Evolutionary conservation across 92 coral and sea anemone genomes (phyloP), one percentile per base, ranked within the genome.

Genomic region (Parazoanthus swiftii): DNA sequence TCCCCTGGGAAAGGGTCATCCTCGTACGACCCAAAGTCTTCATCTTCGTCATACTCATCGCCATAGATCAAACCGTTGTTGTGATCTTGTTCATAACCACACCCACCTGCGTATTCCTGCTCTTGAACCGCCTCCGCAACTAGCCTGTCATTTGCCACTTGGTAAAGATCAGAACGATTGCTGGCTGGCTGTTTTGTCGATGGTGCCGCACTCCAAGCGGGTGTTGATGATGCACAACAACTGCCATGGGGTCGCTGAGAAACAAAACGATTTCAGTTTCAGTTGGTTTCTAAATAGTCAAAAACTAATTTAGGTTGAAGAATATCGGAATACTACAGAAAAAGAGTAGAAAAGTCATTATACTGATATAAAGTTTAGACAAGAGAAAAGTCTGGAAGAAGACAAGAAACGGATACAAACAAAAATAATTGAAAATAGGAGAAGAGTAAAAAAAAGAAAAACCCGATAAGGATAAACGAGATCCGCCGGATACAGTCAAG

Each of bases 111-210:
- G 6, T 63, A 81, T n/a, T 80, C 87, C 66, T 85, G 74, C 48
- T 89, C 90, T 37, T 65, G 88, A 37, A 33, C 88, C 3, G 63
- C 54, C 5, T 51, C 81, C 10, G 81, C 77, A 39, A 58, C 74
- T 37, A 66, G 56, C n/a, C 63, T 43, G 29, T 81, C 94, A 68
- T 50, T 80, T 65, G 33, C 72, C 51, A 43, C 66, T 11, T 48
- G 82, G 37, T 18, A 81, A 13, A 8, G 76, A 39, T 74, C 43
- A 11, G 43, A 4, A 39, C 51, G 6, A 39, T 43, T 26, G 74
- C 15, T 21, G 8, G 75, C 51, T 2, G 84, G 71, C 48, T 88
- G 70, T 11, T 26, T 51, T 50, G 5, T 1, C 8, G 23, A 3
- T 9, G 6, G 7, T 1, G 82, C 29, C 36, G 73, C 38, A 29